Evolutionary conservation across 2,888 invertebrate species (phyloP), one percentile per base, ranked within the genome.

Genomic region (Tipula vernalis): DNA sequence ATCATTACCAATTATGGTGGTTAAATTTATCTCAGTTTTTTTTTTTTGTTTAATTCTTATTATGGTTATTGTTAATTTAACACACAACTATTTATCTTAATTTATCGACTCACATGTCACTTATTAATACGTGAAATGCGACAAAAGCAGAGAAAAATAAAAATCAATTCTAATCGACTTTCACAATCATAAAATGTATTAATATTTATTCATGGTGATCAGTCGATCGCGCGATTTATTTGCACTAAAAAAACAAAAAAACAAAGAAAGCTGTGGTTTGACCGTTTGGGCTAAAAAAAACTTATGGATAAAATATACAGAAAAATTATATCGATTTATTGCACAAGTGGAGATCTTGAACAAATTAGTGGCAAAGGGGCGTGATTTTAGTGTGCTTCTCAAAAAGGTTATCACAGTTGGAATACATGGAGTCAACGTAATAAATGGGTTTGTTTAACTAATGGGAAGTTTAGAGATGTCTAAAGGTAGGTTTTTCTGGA

Each of bases 161-260:
- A 71, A 71, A 71, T 71, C 71, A 71, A 71, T 71, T 71, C 71
- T 71, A 71, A 71, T 71, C 71, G 71, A 71, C 71, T 71, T 71
- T 71, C 71, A 71, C 71, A 71, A 71, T 71, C 71, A 71, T 28
- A 15, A 71, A 71, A 71, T 71, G 10, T 4, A 71, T 18, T 71
- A 28, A 71, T 28, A 15, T 6, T n/a, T 15, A 15, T 57, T 57
- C 51, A 57, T 28, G 28, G 71, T 71, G 71, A 28, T 71, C 71
- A 28, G 28, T 71, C 28, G 71, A 71, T 71, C 71, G 71, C 28
- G n/a, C 13, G 28, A 44, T 44, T 44, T 44, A 44, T 44, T 44
- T 44, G 44, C 44, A 44, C 5, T 10, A 42, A 42, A 44, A 44
- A 6, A 10, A 44, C 3, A 44, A 42, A 42, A 42, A 42, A 42